phyloP scores from a whole-genome alignment of 2,113 vertebrate species.

The Sinocyclocheilus anophthalmus region DNA sequence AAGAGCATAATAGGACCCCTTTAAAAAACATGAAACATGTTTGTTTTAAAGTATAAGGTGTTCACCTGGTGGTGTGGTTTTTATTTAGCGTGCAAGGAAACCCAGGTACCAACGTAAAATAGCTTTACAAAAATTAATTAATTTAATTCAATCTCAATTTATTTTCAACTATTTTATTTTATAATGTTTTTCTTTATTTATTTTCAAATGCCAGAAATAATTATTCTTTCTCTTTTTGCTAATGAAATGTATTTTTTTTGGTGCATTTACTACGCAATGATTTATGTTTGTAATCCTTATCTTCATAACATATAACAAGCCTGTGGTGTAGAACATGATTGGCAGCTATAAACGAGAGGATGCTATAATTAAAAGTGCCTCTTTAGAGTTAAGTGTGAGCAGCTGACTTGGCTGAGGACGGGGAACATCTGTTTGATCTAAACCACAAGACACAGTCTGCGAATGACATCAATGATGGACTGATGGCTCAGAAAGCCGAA shows the following conservation, averaged over 20 bases:
- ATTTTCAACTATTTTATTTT: too few species aligned
- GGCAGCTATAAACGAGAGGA: conserved; percentile 54
- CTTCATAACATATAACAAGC: neutral
- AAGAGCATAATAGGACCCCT: too few species aligned
- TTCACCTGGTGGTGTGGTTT: neutral
- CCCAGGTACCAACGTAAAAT: too few species aligned
- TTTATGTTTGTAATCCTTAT: conserved; percentile 3
- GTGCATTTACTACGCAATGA: neutral
- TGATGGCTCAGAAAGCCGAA: neutral
- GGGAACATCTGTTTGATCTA: conserved; percentile 40
- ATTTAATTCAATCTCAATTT: too few species aligned
- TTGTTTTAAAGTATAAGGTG: neutral
- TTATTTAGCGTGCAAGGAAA: too few species aligned
- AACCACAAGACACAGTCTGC: conserved; percentile 15
- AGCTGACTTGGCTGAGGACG: conserved; percentile 65
- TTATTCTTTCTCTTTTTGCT: neutral
- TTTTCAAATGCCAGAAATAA: neutral
- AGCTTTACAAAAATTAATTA: too few species aligned
- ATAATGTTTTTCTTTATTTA: neutral
- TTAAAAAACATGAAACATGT: too few species aligned
- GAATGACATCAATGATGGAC: conserved; percentile 35
- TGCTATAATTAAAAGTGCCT: conserved; percentile 30
- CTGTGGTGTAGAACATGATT: conserved; percentile 48
- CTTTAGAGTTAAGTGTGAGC: conserved; percentile 65
- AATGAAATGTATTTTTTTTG: neutral